phyloP scores from a whole-genome alignment of 2,797 vertebrate genomes.

The Falco rusticolus region DNA sequence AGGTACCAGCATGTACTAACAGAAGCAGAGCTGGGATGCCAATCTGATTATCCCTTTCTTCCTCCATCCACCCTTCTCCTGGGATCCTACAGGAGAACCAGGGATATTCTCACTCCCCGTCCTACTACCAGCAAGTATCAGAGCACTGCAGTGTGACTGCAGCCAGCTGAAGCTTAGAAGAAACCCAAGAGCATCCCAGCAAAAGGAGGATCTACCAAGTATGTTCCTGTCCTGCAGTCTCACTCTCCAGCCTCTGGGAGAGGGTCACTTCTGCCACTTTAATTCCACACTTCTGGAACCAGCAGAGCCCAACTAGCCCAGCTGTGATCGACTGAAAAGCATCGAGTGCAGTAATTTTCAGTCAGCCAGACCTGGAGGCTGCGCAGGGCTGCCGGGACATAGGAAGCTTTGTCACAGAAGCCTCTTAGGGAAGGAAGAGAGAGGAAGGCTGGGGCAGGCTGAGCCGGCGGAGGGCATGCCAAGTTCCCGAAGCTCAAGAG shows the following conservation, averaged over 20 bases:
- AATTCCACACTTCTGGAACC: background rate
- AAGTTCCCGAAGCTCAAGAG: conserved; percentile 10
- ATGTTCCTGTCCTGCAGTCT: background rate
- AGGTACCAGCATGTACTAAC: background rate
- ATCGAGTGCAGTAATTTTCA: accelerated
- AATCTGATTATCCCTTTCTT: background rate
- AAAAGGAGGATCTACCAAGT: background rate
- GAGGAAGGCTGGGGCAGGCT: background rate
- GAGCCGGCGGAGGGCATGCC: background rate
- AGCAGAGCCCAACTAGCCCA: background rate
- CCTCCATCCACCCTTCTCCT: background rate
- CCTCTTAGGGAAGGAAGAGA: background rate
- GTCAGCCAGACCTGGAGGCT: background rate
- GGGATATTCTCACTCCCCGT: background rate
- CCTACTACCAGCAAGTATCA: background rate
- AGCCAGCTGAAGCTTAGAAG: background rate
- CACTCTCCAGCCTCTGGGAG: background rate
- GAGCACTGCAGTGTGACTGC: background rate
- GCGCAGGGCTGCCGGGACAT: background rate
- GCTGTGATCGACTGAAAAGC: background rate
- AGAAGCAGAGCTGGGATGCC: background rate
- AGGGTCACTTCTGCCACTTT: background rate
- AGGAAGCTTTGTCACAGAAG: conserved; percentile 11
- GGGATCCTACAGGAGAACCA: background rate
- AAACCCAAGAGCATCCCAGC: background rate